phyloP scores from a whole-genome alignment of 2,113 vertebrate genomes.

The Oceanites oceanicus region DNA sequence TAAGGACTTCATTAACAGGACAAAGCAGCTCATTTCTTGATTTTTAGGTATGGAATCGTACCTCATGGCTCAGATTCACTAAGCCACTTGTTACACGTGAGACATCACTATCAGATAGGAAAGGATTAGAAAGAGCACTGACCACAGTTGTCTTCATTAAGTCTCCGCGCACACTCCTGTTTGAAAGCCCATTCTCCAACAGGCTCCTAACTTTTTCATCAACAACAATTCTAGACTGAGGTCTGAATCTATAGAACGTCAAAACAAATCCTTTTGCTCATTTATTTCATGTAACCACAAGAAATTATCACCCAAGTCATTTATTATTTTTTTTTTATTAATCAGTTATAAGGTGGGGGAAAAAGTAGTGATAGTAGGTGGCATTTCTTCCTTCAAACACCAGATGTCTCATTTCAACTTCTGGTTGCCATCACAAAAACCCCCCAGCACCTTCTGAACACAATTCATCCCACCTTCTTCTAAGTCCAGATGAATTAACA shows the following conservation, averaged over 20 bases:
- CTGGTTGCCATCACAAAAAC: not conserved
- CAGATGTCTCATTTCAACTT: not conserved
- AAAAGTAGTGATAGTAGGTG: not conserved
- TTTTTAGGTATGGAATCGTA: not conserved
- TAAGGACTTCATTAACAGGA: not conserved
- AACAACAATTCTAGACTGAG: not conserved
- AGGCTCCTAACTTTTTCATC: not conserved
- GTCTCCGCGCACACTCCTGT: not conserved
- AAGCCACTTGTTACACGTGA: not conserved
- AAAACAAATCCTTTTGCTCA: not conserved
- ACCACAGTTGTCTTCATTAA: not conserved
- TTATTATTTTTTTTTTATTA: not conserved
- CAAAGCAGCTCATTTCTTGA: not conserved
- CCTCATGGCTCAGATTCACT: not conserved
- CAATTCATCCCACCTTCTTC: not conserved
- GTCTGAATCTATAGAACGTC: not conserved
- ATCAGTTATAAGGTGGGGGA: fast-evolving
- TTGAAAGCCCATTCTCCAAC: not conserved
- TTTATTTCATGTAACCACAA: not conserved
- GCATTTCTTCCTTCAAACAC: not conserved
- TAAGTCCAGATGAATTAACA: not conserved
- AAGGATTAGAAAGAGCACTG: not conserved
- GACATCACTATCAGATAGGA: not conserved
- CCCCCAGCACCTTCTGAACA: not conserved
- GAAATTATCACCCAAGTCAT: not conserved